These are phyloP conservation scores for Trachymyrmex septentrionalis DNA, from an alignment of 1,140 invertebrate species.

Conservation along the genomic window DNA sequence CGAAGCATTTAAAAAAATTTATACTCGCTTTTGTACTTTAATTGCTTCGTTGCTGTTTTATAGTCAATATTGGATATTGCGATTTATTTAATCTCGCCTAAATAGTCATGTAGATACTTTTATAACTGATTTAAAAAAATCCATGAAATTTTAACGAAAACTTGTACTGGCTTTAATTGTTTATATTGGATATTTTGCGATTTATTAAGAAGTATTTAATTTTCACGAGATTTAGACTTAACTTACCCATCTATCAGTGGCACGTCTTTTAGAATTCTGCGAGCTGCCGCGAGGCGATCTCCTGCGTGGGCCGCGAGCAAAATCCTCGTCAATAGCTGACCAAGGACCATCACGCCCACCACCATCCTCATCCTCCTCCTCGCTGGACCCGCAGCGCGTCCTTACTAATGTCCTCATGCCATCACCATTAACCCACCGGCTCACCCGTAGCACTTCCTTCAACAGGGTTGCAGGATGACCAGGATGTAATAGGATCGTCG, in stretches of 20 bases:
- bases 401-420: constrained; percentile 85
- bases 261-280: constrained; percentile 84
- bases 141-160: background rate
- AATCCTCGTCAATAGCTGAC: constrained; percentile 85
- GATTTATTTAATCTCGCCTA: background rate
- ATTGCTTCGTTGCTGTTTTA: background rate
- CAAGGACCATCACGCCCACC: constrained; percentile 85
- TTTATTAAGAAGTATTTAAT: background rate
- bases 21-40: background rate
- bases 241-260: constrained; percentile 85
- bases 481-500: constrained; percentile 52
- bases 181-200: background rate
- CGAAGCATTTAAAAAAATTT: background rate
- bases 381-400: constrained; percentile 82
- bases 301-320: constrained; percentile 84
- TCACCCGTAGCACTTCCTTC: constrained; percentile 65
- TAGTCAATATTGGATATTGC: background rate
- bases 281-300: constrained; percentile 84
- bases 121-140: background rate
- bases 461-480: constrained; percentile 32
- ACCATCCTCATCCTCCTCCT: constrained; percentile 86
- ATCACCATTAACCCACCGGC: constrained; percentile 79
- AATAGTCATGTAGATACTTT: background rate
- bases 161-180: background rate
- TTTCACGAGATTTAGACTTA: background rate